These are phyloP conservation scores for Rhagium mordax DNA, from an alignment of 2,888 invertebrate species.

Conservation along the genomic window DNA sequence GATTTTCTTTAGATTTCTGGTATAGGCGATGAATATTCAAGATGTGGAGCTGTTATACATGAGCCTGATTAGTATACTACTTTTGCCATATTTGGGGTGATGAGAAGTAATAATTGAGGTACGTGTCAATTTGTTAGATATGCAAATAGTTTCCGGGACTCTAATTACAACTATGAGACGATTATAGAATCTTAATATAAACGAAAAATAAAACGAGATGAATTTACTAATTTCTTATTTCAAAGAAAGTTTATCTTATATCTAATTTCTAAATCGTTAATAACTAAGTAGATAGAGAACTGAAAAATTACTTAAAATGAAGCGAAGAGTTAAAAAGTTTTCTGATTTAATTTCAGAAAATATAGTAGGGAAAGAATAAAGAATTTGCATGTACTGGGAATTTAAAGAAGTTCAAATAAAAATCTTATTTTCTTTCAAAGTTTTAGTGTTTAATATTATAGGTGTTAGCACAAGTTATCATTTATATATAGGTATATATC, in stretches of 20 bases:
- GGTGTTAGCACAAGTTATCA: no score
- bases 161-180: not conserved
- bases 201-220: not conserved
- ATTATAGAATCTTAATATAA: slow-evolving; percentile 6
- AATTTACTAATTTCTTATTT: not conserved
- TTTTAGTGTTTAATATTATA: not conserved
- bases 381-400: not conserved
- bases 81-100: not conserved
- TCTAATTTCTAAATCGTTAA: slow-evolving; percentile 1
- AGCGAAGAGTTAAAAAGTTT: slow-evolving; percentile 8
- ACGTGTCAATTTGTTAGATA: not conserved
- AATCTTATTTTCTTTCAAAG: not conserved
- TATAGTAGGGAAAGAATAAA: not conserved
- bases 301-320: not conserved
- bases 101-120: not conserved
- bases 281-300: not conserved
- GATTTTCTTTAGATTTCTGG: no score
- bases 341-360: slow-evolving; percentile 9
- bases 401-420: not conserved
- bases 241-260: not conserved
- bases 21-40: no score
- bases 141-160: slow-evolving; percentile 2
- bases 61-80: no score
- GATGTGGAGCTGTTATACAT: no score
- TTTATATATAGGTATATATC: no score